A percentile compares a stretch with the other conserved stretches of the same genome.
These are phyloP conservation scores for Euura saliciscinereae DNA, from an alignment of 1,140 invertebrate species.

Conservation along the genomic window DNA sequence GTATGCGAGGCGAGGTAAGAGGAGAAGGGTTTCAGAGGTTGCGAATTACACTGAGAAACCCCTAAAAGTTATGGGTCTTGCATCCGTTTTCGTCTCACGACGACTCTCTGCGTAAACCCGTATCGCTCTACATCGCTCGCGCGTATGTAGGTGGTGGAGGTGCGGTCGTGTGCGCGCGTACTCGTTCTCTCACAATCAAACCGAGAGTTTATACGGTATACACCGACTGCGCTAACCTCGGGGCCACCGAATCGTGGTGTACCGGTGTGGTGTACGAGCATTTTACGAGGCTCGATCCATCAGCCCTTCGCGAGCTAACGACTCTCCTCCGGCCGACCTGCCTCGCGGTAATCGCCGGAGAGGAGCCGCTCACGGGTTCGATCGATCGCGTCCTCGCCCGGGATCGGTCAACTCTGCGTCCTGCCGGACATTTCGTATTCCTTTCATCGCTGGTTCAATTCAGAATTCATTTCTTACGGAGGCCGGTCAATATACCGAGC, in stretches of 20 bases:
- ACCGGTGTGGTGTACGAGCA: neutral
- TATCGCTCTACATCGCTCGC: too few species aligned
- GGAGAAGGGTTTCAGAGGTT: neutral
- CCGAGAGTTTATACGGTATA: neutral
- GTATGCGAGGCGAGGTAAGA: constrained; percentile 1
- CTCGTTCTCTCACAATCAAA: neutral
- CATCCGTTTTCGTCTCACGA: constrained; percentile 4
- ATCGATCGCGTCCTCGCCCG: neutral
- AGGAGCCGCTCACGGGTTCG: neutral
- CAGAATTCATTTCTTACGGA: too few species aligned
- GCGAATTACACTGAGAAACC: neutral
- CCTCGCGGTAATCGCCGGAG: neutral
- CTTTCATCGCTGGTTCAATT: too few species aligned
- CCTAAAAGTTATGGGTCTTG: neutral
- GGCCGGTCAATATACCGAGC: too few species aligned
- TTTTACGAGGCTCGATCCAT: constrained; percentile 7
- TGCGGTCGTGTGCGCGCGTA: neutral
- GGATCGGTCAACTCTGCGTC: neutral
- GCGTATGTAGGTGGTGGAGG: too few species aligned
- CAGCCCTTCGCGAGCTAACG: constrained; percentile 6
- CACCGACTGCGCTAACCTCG: neutral
- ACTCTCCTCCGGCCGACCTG: neutral
- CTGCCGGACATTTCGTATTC: neutral
- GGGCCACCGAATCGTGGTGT: neutral
- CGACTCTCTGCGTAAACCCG: neutral